Evolutionary conservation across 2,888 invertebrate species (phyloP).

Genomic region (Drosophila flavopinicola): DNA sequence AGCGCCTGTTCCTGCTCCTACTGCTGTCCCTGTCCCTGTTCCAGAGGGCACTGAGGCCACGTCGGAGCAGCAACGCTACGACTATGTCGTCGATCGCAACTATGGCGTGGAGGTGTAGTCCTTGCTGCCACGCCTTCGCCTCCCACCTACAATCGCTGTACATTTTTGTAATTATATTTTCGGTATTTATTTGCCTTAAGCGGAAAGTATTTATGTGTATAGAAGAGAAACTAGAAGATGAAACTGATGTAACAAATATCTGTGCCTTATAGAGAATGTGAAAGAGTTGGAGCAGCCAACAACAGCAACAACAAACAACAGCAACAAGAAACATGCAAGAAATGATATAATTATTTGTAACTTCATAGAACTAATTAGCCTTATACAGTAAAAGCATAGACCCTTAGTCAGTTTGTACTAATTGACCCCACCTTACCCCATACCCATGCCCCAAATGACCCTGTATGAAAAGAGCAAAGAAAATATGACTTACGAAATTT

Average conservation of each 20-base stretch:
- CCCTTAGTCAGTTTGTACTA: slow-evolving; percentile 72
- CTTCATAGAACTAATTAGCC: slow-evolving; percentile 45
- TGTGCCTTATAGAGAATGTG: slow-evolving; percentile 70
- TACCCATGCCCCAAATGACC: slow-evolving; percentile 38
- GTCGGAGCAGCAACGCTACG: slow-evolving; percentile 86
- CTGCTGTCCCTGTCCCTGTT: slow-evolving; percentile 7
- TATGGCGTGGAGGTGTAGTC: slow-evolving; percentile 92
- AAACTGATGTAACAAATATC: slow-evolving; percentile 77
- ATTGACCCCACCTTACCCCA: slow-evolving; percentile 54
- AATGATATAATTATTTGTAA: slow-evolving; percentile 60
- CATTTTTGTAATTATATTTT: slow-evolving; percentile 74
- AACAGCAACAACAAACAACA: slow-evolving; percentile 27
- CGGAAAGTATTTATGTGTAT: slow-evolving; percentile 76
- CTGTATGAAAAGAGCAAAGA: slow-evolving; percentile 44
- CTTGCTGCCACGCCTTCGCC: slow-evolving; percentile 12
- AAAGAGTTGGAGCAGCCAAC: slow-evolving; percentile 51
- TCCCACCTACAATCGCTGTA: slow-evolving; percentile 59
- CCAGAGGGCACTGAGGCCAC: slow-evolving; percentile 19
- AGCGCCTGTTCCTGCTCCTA: neutral
- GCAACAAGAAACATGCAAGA: slow-evolving; percentile 48
- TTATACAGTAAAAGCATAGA: slow-evolving; percentile 32
- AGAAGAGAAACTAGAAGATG: slow-evolving; percentile 52
- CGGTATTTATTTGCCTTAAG: slow-evolving; percentile 78
- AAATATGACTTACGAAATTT: slow-evolving; percentile 12
- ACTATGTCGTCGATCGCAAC: slow-evolving; percentile 92